A percentile compares a stretch with the other conserved stretches of the same genome.
Conservation (phyloP, 1,140 invertebrate genomes). For the Drosophila albomicans region DNA sequence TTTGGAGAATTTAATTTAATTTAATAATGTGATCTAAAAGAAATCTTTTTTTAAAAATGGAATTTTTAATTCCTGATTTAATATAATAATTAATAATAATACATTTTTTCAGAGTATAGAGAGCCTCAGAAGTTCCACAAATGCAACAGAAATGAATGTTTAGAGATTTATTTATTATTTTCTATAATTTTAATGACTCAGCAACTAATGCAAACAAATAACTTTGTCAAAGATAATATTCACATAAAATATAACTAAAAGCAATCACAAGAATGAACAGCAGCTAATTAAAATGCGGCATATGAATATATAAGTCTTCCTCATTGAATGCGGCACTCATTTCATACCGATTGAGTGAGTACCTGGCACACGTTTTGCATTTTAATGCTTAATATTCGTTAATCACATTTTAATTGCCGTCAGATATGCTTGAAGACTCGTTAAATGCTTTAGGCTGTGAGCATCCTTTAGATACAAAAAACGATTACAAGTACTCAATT, state of each 20-base stretch:
- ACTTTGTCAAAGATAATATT: neutral
- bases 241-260: neutral
- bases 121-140: too few species aligned
- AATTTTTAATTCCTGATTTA: too few species aligned
- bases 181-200: neutral
- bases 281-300: neutral
- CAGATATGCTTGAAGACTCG: constrained; percentile 31
- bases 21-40: too few species aligned
- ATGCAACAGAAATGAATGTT: too few species aligned
- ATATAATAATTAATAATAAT: too few species aligned
- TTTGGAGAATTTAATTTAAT: too few species aligned
- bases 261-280: neutral
- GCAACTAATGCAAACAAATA: too few species aligned
- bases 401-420: constrained; percentile 47
- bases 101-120: too few species aligned
- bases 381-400: constrained; percentile 37
- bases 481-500: neutral
- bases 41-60: too few species aligned
- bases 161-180: too few species aligned
- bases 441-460: neutral
- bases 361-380: constrained; percentile 20
- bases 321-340: constrained; percentile 20
- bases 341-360: constrained; percentile 19
- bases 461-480: constrained; percentile 27
- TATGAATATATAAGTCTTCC: constrained; percentile 18